These are phyloP conservation scores for Punctoribates punctum DNA, from an alignment of 2,888 invertebrate species.

Conservation along the genomic window DNA sequence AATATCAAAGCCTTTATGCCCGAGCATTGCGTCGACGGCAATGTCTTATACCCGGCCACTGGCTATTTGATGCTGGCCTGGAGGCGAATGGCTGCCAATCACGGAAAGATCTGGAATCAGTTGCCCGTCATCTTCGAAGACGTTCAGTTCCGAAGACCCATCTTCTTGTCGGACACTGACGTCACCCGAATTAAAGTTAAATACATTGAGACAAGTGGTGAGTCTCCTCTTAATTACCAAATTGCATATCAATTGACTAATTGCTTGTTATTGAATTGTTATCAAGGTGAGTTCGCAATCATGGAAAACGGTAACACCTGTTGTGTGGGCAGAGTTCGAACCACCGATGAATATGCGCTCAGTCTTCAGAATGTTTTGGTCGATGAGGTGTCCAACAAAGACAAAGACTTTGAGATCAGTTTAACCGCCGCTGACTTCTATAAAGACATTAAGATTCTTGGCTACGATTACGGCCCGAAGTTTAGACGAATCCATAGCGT, in stretches of 20 bases:
- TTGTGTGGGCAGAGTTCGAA: slow-evolving; percentile 52
- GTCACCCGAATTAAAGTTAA: slow-evolving; percentile 27
- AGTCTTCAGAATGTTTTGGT: slow-evolving; percentile 26
- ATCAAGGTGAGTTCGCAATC: slow-evolving; percentile 57
- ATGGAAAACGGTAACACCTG: slow-evolving; percentile 52
- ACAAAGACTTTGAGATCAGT: slow-evolving; percentile 42
- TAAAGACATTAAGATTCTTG: slow-evolving; percentile 77
- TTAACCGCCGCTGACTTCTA: slow-evolving; percentile 63
- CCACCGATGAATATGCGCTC: slow-evolving; percentile 41
- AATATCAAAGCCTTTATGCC: slow-evolving; percentile 60
- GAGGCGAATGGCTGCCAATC: slow-evolving; percentile 63
- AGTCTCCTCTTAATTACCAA: neutral
- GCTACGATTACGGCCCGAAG: slow-evolving; percentile 75
- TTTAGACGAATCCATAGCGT: slow-evolving; percentile 74
- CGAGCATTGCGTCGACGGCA: slow-evolving; percentile 63
- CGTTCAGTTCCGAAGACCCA: slow-evolving; percentile 36
- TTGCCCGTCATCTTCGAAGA: slow-evolving; percentile 38
- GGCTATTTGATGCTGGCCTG: slow-evolving; percentile 65
- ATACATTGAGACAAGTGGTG: slow-evolving; percentile 52
- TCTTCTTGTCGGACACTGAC: slow-evolving; percentile 23
- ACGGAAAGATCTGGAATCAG: slow-evolving; percentile 12
- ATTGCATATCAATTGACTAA: slow-evolving; percentile 49
- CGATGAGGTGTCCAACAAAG: slow-evolving; percentile 38
- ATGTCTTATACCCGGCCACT: slow-evolving; percentile 58
- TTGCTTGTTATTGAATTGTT: neutral